Conservation (phyloP, 2,888 invertebrate genomes). For the Chromoteleia sp. region DNA sequence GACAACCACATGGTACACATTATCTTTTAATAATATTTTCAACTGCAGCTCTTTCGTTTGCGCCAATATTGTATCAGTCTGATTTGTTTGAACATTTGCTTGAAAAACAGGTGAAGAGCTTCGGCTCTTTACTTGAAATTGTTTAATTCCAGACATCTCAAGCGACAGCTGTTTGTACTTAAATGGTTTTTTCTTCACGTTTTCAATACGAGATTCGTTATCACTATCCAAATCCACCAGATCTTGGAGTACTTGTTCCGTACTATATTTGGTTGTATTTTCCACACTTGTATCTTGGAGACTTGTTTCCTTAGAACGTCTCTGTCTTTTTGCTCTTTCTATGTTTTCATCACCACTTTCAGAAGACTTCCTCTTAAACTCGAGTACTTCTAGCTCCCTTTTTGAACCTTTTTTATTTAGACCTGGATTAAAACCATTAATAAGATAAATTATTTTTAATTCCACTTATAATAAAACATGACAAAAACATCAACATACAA, state of each 20-base stretch:
- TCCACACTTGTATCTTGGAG: slow-evolving; percentile 78
- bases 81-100: background rate
- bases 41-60: slow-evolving; percentile 69
- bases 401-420: slow-evolving; percentile 18
- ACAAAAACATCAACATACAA: too few relatives aligned
- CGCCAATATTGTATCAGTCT: background rate
- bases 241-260: slow-evolving; percentile 25
- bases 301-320: slow-evolving; percentile 38
- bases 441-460: background rate
- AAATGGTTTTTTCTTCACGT: slow-evolving; percentile 79
- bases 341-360: slow-evolving; percentile 8
- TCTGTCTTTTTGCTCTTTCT: slow-evolving; percentile 45
- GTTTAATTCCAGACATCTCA: slow-evolving; percentile 85
- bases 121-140: slow-evolving; percentile 78
- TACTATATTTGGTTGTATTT: slow-evolving; percentile 80
- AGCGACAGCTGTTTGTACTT: slow-evolving; percentile 86
- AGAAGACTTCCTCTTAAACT: slow-evolving; percentile 43
- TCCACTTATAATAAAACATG: too few relatives aligned
- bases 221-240: slow-evolving; percentile 20
- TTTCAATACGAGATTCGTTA: background rate
- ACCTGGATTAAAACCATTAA: background rate
- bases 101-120: slow-evolving; percentile 74
- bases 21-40: slow-evolving; percentile 73
- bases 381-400: background rate
- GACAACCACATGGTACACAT: slow-evolving; percentile 72